These are phyloP conservation scores for Camptogramma bilineatum DNA, from an alignment of 2,888 invertebrate genomes.

Conservation along the genomic window DNA sequence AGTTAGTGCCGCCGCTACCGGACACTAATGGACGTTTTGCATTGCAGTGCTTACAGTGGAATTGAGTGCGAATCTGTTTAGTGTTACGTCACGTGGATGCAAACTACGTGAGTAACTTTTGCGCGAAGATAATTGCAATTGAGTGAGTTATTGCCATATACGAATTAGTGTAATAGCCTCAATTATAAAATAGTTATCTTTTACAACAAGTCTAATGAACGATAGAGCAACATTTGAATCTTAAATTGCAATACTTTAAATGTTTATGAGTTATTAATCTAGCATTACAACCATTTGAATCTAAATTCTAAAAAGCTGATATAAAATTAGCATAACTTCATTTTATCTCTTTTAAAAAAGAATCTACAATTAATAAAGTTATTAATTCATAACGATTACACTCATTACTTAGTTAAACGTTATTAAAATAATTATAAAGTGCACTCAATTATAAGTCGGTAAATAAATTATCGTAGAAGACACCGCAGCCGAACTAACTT, in stretches of 20 bases:
- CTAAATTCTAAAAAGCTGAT: too few relatives aligned
- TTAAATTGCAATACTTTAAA: constrained; percentile 13
- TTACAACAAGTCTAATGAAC: constrained; percentile 16
- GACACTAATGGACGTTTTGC: constrained; percentile 54
- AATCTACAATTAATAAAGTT: background rate
- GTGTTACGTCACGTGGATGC: constrained; percentile 68
- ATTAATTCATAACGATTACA: background rate
- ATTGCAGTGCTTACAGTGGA: constrained; percentile 58
- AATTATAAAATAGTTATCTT: constrained; percentile 36
- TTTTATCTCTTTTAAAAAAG: background rate
- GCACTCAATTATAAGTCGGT: background rate
- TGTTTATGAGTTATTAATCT: constrained; percentile 2
- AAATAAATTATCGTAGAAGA: constrained; percentile 29
- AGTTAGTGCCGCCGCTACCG: constrained; percentile 70
- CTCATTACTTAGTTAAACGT: background rate
- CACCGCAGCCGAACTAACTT: constrained; percentile 41
- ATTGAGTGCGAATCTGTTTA: constrained; percentile 59
- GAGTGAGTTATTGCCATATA: constrained; percentile 38
- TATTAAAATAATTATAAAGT: background rate
- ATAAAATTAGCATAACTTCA: background rate
- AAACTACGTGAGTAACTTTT: constrained; percentile 53
- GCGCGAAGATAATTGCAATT: constrained; percentile 38
- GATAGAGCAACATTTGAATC: constrained; percentile 5
- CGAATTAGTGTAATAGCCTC: constrained; percentile 35
- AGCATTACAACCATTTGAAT: background rate